Base-by-base conservation (phyloP, 2,113 vertebrate genomes). In the Boleophthalmus pectinirostris region DNA sequence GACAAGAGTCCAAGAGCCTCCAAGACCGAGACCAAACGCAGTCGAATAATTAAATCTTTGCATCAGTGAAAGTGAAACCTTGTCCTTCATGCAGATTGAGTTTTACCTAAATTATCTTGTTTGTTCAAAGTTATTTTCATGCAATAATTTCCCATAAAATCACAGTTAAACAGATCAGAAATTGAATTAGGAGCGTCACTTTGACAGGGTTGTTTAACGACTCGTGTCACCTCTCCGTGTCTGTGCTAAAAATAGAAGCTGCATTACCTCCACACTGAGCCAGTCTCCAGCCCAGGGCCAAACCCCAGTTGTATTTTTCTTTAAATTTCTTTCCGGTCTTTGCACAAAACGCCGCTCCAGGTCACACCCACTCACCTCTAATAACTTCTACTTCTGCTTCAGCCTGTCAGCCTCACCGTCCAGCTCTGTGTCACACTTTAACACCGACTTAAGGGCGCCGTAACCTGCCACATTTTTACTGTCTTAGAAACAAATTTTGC, bases 281-380 rank as follows among this genome's bases (percentile, higher is more conserved):
- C 61, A 49, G 63, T 66, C 21, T 68, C 38, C 46, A 69, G 66
- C 66, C 74, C 53, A 69, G 38, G 14, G 60, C 24, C 70, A 58
- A 71, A 54, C 64, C 58, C 24, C 25, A 43, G 64, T 67, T 74
- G 49, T 61, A 25, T 63, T 51, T 61, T 53, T 54, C 45, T 15
- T n/a, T 18, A 68, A 18, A 45, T 54, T 61, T 77, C 53, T 64
- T 38, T 29, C 51, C 75, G 75, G 75, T 24, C 67, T 78, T 84
- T 86, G 78, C 82, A 80, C 76, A 43, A 43, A 43, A 76, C 53
- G 24, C 68, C 78, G 65, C 71, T 51, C 69, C 49, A 46, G 53
- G 23, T 25, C 66, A 75, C 74, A 14, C 64, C 54, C 65, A 24
- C 68, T 49, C 51, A 58, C 35, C 68, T 64, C 72, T 43, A 38